Conservation (phyloP, 2,797 vertebrate species). For the Phyllotis vaccarum region DNA sequence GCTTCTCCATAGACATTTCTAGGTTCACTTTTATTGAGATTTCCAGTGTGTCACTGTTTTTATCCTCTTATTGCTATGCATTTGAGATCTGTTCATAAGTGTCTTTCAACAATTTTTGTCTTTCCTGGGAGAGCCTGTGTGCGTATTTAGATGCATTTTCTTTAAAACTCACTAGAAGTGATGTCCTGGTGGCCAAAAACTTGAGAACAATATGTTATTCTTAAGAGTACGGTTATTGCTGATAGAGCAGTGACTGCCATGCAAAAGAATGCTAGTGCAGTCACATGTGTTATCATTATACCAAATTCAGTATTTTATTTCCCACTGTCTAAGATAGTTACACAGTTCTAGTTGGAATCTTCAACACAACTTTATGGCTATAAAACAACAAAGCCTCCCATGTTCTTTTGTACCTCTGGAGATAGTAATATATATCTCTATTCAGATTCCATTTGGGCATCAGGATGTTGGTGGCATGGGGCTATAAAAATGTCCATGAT, state of each 20-base stretch:
- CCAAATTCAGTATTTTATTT: conserved; percentile 7
- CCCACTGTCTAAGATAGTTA: background rate
- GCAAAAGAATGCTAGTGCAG: background rate
- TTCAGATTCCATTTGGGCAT: background rate
- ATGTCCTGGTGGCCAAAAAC: background rate
- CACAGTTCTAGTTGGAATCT: conserved; percentile 27
- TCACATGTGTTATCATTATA: background rate
- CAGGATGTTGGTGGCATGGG: background rate
- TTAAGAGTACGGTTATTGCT: conserved; percentile 6
- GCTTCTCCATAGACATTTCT: conserved; percentile 11
- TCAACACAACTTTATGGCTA: conserved; percentile 15
- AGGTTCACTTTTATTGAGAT: conserved; percentile 35
- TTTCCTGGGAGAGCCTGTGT: background rate
- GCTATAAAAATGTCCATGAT: too few species aligned
- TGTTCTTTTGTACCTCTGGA: background rate
- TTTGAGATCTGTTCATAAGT: background rate
- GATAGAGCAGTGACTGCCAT: background rate
- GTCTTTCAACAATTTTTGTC: conserved; percentile 46
- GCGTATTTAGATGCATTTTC: conserved; percentile 41
- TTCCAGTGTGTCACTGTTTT: background rate
- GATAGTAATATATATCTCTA: conserved; percentile 2
- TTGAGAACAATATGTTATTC: conserved; percentile 36
- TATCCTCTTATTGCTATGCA: background rate
- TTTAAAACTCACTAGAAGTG: background rate
- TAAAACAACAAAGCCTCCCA: background rate